These are phyloP conservation scores for Bradynema listronoti DNA, from an alignment of 1,140 invertebrate genomes.

Conservation along the genomic window DNA sequence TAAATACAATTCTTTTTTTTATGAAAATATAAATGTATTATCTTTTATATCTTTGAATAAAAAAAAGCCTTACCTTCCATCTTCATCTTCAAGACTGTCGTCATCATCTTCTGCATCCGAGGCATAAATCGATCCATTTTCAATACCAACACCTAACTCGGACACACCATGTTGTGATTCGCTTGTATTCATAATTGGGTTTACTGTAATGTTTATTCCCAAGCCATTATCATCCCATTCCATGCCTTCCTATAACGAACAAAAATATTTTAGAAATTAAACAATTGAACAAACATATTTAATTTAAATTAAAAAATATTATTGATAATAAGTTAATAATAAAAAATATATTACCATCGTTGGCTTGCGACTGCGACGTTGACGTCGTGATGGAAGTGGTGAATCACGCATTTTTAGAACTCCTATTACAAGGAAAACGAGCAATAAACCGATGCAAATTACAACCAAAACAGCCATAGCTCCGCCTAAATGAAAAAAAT, in stretches of 20 bases:
- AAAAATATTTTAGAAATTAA: constrained; percentile 18
- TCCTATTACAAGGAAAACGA: constrained; percentile 54
- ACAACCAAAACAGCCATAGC: constrained; percentile 56
- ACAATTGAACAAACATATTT: constrained; percentile 6
- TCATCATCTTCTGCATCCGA: constrained; percentile 51
- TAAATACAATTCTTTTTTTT: background rate
- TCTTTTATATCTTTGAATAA: background rate
- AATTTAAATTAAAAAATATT: background rate
- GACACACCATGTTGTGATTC: background rate
- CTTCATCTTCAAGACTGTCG: constrained; percentile 39
- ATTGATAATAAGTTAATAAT: constrained; percentile 18
- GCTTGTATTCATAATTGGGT: constrained; percentile 32
- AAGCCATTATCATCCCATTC: constrained; percentile 57
- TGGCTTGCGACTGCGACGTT: constrained; percentile 40
- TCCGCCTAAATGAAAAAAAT: constrained; percentile 27
- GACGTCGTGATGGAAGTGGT: constrained; percentile 33
- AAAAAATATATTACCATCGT: constrained; percentile 25
- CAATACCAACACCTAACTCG: constrained; percentile 3
- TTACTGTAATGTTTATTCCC: constrained; percentile 58
- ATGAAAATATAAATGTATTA: background rate
- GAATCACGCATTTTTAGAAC: constrained; percentile 56
- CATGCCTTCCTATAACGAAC: constrained; percentile 42
- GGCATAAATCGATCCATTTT: constrained; percentile 27
- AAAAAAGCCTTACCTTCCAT: constrained; percentile 33
- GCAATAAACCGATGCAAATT: constrained; percentile 56